Conservation (phyloP, 2,113 vertebrate genomes). For the Pionites leucogaster region DNA sequence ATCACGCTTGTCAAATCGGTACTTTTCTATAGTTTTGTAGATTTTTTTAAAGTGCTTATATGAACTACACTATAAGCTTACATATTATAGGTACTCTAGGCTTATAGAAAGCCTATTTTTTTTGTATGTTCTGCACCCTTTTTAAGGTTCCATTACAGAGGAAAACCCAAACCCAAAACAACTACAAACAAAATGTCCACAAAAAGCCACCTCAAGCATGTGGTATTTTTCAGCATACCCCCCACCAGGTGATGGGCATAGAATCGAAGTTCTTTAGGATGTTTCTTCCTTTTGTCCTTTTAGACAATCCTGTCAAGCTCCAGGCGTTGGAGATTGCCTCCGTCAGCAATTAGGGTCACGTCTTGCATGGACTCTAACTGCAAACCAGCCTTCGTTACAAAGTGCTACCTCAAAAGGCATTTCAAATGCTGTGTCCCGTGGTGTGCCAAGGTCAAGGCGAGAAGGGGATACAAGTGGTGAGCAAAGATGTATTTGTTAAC, state of each 20-base stretch:
- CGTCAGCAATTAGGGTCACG: constrained; percentile 86
- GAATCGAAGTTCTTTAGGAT: neutral
- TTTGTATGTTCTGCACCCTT: neutral
- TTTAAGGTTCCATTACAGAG: neutral
- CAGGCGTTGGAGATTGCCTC: constrained; percentile 76
- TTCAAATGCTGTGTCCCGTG: constrained; percentile 72
- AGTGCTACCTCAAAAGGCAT: constrained; percentile 78
- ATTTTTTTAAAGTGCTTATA: neutral
- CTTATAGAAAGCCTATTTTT: neutral
- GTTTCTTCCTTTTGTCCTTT: constrained; percentile 2
- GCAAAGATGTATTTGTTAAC: constrained; percentile 12
- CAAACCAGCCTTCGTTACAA: constrained; percentile 79
- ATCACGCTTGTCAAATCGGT: neutral
- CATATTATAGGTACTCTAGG: neutral
- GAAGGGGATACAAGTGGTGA: constrained; percentile 86
- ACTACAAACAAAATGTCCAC: neutral
- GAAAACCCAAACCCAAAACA: neutral
- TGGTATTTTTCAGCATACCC: neutral
- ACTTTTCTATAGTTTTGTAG: neutral
- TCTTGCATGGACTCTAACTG: constrained; percentile 87
- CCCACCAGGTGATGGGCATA: neutral
- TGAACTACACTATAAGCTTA: neutral
- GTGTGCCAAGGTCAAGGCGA: constrained; percentile 74
- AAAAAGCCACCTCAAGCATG: neutral
- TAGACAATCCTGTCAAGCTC: constrained; percentile 82